Percentiles rank a stretch among this genome's conserved stretches.
Evolutionary conservation across 2,113 vertebrate species (phyloP).

Genomic region (Ailurus styani): DNA sequence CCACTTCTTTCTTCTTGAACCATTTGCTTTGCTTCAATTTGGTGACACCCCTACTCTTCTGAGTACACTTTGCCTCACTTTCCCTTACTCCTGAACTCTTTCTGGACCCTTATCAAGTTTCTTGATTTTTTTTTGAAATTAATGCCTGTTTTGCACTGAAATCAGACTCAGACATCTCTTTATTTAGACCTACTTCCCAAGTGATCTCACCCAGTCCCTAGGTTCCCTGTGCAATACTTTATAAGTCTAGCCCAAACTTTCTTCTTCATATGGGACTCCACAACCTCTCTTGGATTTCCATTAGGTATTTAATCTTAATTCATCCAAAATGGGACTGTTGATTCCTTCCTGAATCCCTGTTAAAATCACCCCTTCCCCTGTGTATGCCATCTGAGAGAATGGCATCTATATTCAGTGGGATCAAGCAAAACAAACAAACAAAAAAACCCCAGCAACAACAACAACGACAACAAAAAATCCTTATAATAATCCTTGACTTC

Average conservation of each 20-base stretch:
- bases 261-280: neutral
- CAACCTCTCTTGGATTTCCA: neutral
- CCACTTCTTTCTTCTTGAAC: neutral
- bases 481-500: neutral
- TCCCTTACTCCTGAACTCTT: neutral
- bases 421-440: neutral
- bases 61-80: neutral
- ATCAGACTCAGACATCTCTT: neutral
- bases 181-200: neutral
- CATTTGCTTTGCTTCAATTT: neutral
- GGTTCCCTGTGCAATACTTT: neutral
- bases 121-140: neutral
- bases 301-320: neutral
- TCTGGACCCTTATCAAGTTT: neutral
- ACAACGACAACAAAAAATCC: neutral
- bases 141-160: neutral
- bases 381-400: neutral
- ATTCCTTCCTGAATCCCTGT: neutral
- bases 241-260: neutral
- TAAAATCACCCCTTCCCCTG: neutral
- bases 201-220: neutral
- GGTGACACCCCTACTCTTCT: neutral
- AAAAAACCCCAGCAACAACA: neutral
- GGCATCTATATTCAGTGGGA: neutral
- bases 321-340: neutral